Conservation (phyloP, 2,888 invertebrate genomes). For the Acrocyrtus sp. region DNA sequence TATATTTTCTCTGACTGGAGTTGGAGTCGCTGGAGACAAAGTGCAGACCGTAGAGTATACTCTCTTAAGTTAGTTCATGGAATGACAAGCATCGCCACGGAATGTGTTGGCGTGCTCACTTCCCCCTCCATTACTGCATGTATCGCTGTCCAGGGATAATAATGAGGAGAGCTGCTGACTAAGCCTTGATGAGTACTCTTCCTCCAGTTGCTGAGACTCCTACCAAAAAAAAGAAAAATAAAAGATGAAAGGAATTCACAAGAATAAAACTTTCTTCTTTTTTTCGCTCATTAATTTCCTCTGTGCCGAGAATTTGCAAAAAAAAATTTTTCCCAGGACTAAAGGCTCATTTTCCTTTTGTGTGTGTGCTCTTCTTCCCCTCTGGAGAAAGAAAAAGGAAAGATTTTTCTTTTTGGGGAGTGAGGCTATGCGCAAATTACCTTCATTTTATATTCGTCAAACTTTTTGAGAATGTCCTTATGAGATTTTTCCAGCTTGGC, state of each 20-base stretch:
- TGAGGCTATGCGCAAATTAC: constrained; percentile 52
- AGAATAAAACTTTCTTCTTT: background rate
- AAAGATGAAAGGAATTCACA: background rate
- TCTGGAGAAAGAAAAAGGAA: constrained; percentile 2
- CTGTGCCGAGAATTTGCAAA: no score
- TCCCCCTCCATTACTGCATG: constrained; percentile 46
- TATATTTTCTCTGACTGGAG: no score
- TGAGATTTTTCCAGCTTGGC: constrained; percentile 82
- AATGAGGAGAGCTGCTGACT: constrained; percentile 34
- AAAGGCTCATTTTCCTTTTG: background rate
- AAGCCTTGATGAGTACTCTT: constrained; percentile 32
- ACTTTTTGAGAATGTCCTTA: constrained; percentile 77
- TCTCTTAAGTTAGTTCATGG: constrained; percentile 49
- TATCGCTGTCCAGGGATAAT: constrained; percentile 27
- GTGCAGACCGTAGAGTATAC: no score
- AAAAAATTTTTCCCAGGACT: no score
- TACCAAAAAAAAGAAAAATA: constrained; percentile 9
- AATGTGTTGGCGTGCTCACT: constrained; percentile 40
- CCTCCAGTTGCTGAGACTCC: constrained; percentile 43
- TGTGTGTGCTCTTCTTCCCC: background rate
- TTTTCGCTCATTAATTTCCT: background rate
- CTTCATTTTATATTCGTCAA: constrained; percentile 73
- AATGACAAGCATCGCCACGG: constrained; percentile 47
- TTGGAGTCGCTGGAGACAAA: no score
- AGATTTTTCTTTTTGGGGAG: background rate